Base-by-base conservation (phyloP, 1,140 invertebrate species). In the Drusus annulatus region DNA sequence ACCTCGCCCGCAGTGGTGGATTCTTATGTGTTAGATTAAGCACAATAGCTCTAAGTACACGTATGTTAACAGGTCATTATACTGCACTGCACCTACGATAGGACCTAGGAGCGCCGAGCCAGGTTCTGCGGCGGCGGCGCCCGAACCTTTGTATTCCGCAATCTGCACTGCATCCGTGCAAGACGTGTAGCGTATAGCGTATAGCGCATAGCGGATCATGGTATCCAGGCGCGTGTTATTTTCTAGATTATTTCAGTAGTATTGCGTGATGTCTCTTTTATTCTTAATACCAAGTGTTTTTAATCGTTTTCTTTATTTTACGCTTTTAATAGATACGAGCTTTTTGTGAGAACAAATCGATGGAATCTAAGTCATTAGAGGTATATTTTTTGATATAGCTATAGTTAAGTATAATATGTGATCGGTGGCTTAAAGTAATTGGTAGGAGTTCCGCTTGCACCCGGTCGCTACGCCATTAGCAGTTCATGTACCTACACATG, bases 371-470 rank as follows among this genome's bases (percentile, higher is more conserved):
- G 79, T 83, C 81, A 80, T 69, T 83, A 83, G 81, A 80, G 6
- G 68, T 83, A 83, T 83, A 83, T 83, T 80, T 83, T 83, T 82
- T 77, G 81, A 82, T 69, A 68, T 82, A 75, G 76, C 60, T 56
- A 62, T n/a, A 45, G 73, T 82, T 82, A 69, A 50, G 73, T n/a
- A 69, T 21, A 21, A 45, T 45, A 45, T 13, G 8, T 13, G 36
- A 13, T 45, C 36, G 36, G 36, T 45, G 36, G 36, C 36, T 45
- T 45, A 45, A 45, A 13, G 36, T 45, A 45, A 45, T 16, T 80
- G 23, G 68, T 31, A 25, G 28, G 13, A 25, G 62, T 45, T 45
- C 28, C 19, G 50, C 68, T 79, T 28, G 58, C 45, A n/a, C 23
- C 36, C 25, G 23, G n/a, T 73, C 28, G 68, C 21, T 16, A 16